Percentiles rank a stretch among this genome's conserved stretches.
Conservation (phyloP, 2,797 vertebrate genomes). For the Molossus molossus region DNA sequence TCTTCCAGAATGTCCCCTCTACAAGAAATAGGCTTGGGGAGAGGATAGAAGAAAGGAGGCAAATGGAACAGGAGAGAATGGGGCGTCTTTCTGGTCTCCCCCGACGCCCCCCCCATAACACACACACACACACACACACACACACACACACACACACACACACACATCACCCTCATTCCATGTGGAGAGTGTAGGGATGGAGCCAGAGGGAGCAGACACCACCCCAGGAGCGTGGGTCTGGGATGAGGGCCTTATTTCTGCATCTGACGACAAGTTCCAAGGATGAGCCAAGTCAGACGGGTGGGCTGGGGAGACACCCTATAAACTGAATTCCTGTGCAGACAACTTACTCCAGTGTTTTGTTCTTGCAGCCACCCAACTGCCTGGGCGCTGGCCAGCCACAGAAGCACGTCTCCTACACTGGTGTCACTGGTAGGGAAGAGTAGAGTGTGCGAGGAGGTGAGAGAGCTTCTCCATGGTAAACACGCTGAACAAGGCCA, state of each 20-base stretch:
- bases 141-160: neutral
- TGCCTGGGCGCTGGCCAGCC: neutral
- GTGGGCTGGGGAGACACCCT: neutral
- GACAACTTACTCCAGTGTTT: neutral
- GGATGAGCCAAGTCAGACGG: neutral
- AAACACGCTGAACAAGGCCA: neutral
- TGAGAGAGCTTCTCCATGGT: neutral
- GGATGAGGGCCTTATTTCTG: neutral
- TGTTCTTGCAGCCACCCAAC: neutral
- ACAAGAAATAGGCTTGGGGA: neutral
- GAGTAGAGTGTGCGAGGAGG: neutral
- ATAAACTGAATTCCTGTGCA: neutral
- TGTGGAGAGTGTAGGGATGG: neutral
- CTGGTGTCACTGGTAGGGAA: too few species aligned
- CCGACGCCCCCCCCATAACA: neutral
- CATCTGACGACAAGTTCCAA: neutral
- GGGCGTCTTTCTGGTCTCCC: neutral
- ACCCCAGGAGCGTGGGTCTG: neutral
- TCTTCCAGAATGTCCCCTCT: neutral
- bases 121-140: too few species aligned
- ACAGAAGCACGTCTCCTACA: neutral
- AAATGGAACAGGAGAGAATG: neutral
- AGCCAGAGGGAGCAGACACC: neutral
- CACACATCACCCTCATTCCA: fast-evolving
- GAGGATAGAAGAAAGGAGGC: neutral